Evolutionary conservation across 2,797 vertebrate genomes (phyloP).

Genomic region (Antennarius maculatus): DNA sequence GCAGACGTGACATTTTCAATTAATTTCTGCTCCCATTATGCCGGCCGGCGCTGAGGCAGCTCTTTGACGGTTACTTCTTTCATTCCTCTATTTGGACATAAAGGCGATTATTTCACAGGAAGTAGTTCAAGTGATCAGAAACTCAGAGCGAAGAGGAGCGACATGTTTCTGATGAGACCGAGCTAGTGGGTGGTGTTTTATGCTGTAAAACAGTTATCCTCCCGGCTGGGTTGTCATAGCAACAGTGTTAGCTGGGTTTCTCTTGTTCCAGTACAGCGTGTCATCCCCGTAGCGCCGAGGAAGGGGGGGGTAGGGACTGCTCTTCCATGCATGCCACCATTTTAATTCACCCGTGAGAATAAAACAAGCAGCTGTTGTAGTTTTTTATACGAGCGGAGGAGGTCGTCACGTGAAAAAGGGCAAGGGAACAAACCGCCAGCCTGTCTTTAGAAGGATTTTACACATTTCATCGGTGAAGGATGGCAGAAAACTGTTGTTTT

Average conservation of each 20-base stretch:
- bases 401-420: neutral
- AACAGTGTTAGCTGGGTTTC: conserved; percentile 79
- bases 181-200: conserved; percentile 63
- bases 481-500: conserved; percentile 46
- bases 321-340: conserved; percentile 54
- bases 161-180: conserved; percentile 47
- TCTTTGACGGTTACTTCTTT: conserved; percentile 22
- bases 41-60: conserved; percentile 9
- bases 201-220: conserved; percentile 79
- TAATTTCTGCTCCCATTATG: conserved; percentile 21
- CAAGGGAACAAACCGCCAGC: conserved; percentile 21
- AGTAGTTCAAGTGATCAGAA: conserved; percentile 25
- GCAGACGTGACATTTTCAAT: conserved; percentile 59
- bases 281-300: conserved; percentile 57
- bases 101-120: neutral
- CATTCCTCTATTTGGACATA: neutral
- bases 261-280: conserved; percentile 71
- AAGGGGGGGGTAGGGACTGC: conserved; percentile 3
- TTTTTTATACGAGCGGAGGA: conserved; percentile 10
- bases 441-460: conserved; percentile 25
- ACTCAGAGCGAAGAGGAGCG: conserved; percentile 26
- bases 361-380: conserved; percentile 53
- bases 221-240: conserved; percentile 82
- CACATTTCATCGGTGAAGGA: conserved; percentile 63
- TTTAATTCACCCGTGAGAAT: conserved; percentile 60